phyloP scores from a whole-genome alignment of 37 sponge, comb jelly and placozoan species.

The Halisarca cf. caerulea region DNA sequence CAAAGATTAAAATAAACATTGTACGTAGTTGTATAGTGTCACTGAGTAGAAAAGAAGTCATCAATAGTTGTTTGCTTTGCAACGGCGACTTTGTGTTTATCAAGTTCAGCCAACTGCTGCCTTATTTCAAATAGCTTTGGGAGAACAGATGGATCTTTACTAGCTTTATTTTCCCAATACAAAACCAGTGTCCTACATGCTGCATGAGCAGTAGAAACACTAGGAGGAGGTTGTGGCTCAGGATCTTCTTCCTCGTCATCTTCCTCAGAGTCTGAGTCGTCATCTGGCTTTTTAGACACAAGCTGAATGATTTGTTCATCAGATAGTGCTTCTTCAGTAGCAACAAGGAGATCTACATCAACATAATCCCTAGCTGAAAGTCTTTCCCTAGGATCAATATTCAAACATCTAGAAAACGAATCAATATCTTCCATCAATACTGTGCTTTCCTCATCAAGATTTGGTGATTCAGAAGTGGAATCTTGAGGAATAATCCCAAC shows the following conservation, averaged over 20 bases:
- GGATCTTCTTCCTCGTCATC: neutral
- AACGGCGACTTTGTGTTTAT: neutral
- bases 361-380: constrained; percentile 5
- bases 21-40: too few species aligned
- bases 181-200: neutral
- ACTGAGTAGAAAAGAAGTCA: constrained; percentile 29
- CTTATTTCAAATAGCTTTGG: constrained; percentile 3
- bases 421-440: neutral
- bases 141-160: neutral
- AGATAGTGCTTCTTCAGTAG: neutral
- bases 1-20: too few species aligned
- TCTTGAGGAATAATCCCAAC: too few species aligned
- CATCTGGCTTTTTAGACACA: neutral
- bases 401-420: neutral
- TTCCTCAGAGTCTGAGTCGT: neutral
- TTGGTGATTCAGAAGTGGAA: too few species aligned
- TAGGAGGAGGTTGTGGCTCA: constrained; percentile 11
- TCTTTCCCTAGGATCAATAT: neutral
- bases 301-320: constrained; percentile 27
- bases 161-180: neutral
- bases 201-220: neutral
- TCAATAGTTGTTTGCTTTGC: constrained; percentile 24
- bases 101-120: neutral
- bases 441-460: neutral
- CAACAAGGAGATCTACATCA: neutral